Conservation (phyloP, 2,113 vertebrate genomes). For the Morone saxatilis region DNA sequence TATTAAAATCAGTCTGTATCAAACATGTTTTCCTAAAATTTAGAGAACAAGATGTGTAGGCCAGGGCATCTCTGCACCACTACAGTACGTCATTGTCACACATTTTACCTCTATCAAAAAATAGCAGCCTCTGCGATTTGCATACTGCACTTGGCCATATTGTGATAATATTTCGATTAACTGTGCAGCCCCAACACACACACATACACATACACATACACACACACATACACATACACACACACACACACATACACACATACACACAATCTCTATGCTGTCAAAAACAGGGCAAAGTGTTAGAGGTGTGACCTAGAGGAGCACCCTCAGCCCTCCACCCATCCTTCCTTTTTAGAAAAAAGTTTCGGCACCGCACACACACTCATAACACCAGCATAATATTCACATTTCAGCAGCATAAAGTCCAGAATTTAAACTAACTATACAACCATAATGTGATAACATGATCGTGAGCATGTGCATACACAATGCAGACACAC, state of each 20-base stretch:
- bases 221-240: slow-evolving; percentile 14
- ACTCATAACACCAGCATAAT: background rate
- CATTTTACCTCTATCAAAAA: too few species aligned
- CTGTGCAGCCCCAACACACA: too few species aligned
- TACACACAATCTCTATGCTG: background rate
- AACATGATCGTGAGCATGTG: slow-evolving; percentile 8
- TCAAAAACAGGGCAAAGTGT: slow-evolving; percentile 40
- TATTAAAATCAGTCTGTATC: too few species aligned
- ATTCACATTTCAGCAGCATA: background rate
- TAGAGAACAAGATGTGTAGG: too few species aligned
- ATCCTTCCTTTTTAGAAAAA: slow-evolving; percentile 78
- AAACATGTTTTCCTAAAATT: too few species aligned
- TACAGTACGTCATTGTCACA: too few species aligned
- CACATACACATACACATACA: background rate
- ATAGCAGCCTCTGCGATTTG: too few species aligned
- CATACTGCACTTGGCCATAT: too few species aligned
- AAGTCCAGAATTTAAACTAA: background rate
- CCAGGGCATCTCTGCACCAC: too few species aligned
- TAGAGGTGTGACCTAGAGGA: slow-evolving; percentile 57
- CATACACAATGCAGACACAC: background rate
- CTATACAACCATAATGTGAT: background rate
- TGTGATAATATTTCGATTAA: too few species aligned
- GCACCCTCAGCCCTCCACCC: slow-evolving; percentile 63
- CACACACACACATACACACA: slow-evolving; percentile 14
- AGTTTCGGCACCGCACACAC: slow-evolving; percentile 27